Evolutionary conservation across 2,113 vertebrate species (phyloP).

Genomic region (Cyphomyrus plagiostoma): DNA sequence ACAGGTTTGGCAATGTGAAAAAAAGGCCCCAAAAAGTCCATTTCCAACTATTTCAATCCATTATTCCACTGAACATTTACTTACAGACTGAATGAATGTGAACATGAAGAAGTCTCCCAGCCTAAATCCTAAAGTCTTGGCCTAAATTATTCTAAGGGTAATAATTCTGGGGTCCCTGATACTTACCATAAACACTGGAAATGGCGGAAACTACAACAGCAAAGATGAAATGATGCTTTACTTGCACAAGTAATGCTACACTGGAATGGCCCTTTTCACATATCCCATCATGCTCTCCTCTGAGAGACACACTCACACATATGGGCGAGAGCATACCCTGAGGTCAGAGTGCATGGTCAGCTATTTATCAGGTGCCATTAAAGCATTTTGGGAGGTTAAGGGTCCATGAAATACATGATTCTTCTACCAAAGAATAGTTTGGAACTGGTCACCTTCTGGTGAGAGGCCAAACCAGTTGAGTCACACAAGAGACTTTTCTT

Average conservation of each 20-base stretch:
- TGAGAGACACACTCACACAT: neutral
- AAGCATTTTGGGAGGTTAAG: neutral
- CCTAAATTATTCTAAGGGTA: neutral
- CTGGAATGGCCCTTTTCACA: neutral
- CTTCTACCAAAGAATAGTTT: neutral
- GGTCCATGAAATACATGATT: neutral
- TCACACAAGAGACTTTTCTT: neutral
- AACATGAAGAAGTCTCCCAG: neutral
- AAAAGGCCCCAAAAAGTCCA: neutral
- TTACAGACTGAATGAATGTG: neutral
- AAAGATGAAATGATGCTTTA: neutral
- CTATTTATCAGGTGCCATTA: neutral
- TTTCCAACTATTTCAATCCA: neutral
- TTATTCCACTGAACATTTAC: neutral
- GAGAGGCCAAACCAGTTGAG: neutral
- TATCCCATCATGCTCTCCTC: neutral
- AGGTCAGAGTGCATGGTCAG: neutral
- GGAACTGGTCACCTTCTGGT: neutral
- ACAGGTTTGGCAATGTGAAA: constrained; percentile 11
- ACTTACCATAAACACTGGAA: neutral
- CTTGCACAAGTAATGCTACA: neutral
- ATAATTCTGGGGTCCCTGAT: neutral
- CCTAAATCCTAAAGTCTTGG: neutral
- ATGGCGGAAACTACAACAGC: neutral
- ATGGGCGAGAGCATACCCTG: neutral